Base-by-base conservation (phyloP, 2,113 vertebrate genomes). In the Pipa parva region DNA sequence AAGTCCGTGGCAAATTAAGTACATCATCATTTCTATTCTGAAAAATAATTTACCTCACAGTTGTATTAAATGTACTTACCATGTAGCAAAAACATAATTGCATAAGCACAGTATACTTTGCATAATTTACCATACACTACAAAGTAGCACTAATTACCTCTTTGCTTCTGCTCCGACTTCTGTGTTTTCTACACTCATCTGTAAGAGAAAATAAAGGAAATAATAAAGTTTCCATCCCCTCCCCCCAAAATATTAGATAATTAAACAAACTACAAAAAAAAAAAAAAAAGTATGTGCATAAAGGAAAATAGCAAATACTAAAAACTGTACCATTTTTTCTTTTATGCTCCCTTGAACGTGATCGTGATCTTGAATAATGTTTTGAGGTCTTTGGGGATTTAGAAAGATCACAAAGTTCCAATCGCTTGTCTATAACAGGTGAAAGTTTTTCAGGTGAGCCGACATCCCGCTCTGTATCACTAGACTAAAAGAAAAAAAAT, bases 161-260 rank as follows among this genome's bases (percentile, higher is more conserved):
- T 98, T 97, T 99, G 90, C 97, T 98, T 90, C 94, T 94, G 92
- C 95, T 97, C 74, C 92, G 92, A 88, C 95, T 97, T 81, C 92
- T 95, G 89, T 91, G 85, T 83, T 93, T 97, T 83, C 84, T 87
- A 76, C 88, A 85, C 78, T 91, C 88, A 78, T 88, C 88, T 90
- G 77, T 28, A 57, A 61, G 75, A 17, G 63, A 77, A 63, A 2
- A 62, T 11, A 58, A 28, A 51, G 10, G 48, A 67, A 60, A 42
- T n/a, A 1, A 1, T 42, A 42, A 42, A 15, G 6, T n/a, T n/a
- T n/a, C n/a, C n/a, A n/a, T n/a, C n/a, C n/a, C n/a, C n/a, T n/a
- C n/a, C n/a, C n/a, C n/a, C n/a, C n/a, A n/a, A n/a, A n/a, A n/a
- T n/a, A n/a, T n/a, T n/a, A n/a, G n/a, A n/a, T n/a, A n/a, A n/a